A percentile compares a stretch with the other conserved stretches of the same genome.
Conservation (phyloP, 2,888 invertebrate species). For the Incurvaria masculella region DNA sequence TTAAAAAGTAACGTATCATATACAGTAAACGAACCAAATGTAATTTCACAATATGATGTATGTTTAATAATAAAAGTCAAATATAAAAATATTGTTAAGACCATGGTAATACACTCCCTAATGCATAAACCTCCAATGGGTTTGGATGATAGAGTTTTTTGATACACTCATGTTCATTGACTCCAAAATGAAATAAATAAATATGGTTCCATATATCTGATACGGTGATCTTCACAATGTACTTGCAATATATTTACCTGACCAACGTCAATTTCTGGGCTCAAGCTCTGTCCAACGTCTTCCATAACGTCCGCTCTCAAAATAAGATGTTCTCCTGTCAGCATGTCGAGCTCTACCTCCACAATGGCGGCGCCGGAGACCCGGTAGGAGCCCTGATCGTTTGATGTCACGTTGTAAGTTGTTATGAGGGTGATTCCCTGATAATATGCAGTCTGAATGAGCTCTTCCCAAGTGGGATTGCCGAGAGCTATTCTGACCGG, state of each 20-base stretch:
- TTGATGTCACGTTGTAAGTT: slow-evolving; percentile 24
- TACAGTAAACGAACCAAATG: too few species aligned
- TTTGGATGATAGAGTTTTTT: too few species aligned
- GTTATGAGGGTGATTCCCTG: slow-evolving; percentile 37
- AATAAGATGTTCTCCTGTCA: slow-evolving; percentile 67
- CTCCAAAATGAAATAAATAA: too few species aligned
- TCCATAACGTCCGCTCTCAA: slow-evolving; percentile 63
- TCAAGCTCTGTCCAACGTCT: slow-evolving; percentile 64
- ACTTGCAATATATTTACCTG: slow-evolving; percentile 37
- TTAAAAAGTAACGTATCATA: too few species aligned
- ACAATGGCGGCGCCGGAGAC: slow-evolving; percentile 56
- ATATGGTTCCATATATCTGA: too few species aligned
- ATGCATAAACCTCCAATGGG: too few species aligned
- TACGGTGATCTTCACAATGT: too few species aligned
- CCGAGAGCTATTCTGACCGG: slow-evolving; percentile 38
- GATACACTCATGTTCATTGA: too few species aligned
- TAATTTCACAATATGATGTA: too few species aligned
- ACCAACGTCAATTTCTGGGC: slow-evolving; percentile 65
- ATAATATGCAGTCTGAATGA: slow-evolving; percentile 43
- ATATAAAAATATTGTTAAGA: too few species aligned
- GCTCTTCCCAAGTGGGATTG: slow-evolving; percentile 48
- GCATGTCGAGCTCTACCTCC: slow-evolving; percentile 70
- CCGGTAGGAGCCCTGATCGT: slow-evolving; percentile 27
- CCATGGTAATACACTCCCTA: too few species aligned
- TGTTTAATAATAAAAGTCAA: too few species aligned